Evolutionary conservation across 2,888 invertebrate species (phyloP).

Genomic region (Sinohyriopsis cumingii): DNA sequence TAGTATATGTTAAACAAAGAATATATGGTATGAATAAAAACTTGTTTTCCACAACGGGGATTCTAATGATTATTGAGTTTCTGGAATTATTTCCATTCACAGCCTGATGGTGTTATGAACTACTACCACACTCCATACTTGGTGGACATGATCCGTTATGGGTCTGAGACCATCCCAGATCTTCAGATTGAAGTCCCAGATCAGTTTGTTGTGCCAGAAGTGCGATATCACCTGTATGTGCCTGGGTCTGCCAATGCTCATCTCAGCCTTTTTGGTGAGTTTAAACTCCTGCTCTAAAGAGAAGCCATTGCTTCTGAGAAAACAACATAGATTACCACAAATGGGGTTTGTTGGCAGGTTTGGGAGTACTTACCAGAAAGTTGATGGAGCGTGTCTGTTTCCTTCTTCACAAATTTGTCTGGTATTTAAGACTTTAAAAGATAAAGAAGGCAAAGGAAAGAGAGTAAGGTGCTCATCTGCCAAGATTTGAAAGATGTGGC

Average conservation of each 20-base stretch:
- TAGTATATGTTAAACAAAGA: neutral
- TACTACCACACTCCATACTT: conserved; percentile 93
- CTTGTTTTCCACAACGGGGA: neutral
- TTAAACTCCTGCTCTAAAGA: neutral
- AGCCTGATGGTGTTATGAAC: conserved; percentile 89
- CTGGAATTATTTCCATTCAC: conserved; percentile 18
- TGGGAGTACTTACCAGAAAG: too few relatives aligned
- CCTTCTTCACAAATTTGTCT: too few relatives aligned
- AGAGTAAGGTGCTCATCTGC: too few relatives aligned
- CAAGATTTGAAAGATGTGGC: too few relatives aligned
- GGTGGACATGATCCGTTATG: conserved; percentile 87
- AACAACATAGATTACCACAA: too few relatives aligned
- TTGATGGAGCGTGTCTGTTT: too few relatives aligned
- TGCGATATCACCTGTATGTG: conserved; percentile 91
- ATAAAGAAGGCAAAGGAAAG: too few relatives aligned
- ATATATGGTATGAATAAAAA: neutral
- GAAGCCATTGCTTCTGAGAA: too few relatives aligned
- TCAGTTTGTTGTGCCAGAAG: conserved; percentile 91
- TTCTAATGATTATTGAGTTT: neutral
- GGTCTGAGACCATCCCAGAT: conserved; percentile 89
- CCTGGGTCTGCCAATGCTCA: conserved; percentile 89
- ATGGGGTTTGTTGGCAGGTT: too few relatives aligned
- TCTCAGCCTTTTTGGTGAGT: conserved; percentile 74
- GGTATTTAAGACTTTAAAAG: too few relatives aligned
- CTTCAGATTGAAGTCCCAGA: conserved; percentile 97